Evolutionary conservation across 92 coral and sea anemone genomes (phyloP).

Genomic region (Epizoanthus fatuus): DNA sequence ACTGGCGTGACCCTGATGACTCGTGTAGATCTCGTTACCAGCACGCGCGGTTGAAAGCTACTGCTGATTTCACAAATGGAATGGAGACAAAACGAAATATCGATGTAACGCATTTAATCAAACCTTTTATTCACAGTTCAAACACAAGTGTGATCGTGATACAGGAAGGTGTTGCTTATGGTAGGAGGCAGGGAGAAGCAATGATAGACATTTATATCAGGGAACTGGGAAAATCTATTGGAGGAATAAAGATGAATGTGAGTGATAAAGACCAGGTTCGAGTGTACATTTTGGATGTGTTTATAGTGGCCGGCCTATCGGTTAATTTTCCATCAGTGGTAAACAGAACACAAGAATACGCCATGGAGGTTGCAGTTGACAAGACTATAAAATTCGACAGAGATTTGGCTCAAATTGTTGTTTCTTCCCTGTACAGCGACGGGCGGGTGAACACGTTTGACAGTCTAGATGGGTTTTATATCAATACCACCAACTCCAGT

Average conservation of each 20-base stretch:
- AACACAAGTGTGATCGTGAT: conserved; percentile 53
- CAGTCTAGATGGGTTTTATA: conserved; percentile 39
- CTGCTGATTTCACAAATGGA: conserved; percentile 52
- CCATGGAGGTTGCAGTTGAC: conserved; percentile 8
- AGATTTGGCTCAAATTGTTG: conserved; percentile 47
- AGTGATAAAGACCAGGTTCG: conserved; percentile 40
- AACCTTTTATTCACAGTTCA: conserved; percentile 32
- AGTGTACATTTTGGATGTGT: conserved; percentile 51
- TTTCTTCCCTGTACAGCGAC: conserved; percentile 66
- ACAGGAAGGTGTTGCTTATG: conserved; percentile 33
- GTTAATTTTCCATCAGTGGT: conserved; percentile 30
- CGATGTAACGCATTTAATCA: conserved; percentile 58
- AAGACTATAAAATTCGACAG: conserved; percentile 29
- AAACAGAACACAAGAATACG: conserved; percentile 21
- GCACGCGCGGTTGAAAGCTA: conserved; percentile 64
- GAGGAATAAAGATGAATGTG: conserved; percentile 34
- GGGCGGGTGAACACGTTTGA: conserved; percentile 65
- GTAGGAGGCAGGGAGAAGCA: conserved; percentile 48
- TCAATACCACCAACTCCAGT: conserved; percentile 52
- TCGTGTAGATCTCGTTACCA: conserved; percentile 72
- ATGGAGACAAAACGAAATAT: conserved; percentile 20
- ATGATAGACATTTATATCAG: conserved; percentile 29
- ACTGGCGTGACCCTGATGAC: conserved; percentile 62
- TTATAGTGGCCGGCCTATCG: conserved; percentile 37
- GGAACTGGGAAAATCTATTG: conserved; percentile 20